Percentiles rank a stretch among this genome's conserved stretches.
phyloP scores from a whole-genome alignment of 2,888 invertebrate genomes.

The Zonitis immaculata region DNA sequence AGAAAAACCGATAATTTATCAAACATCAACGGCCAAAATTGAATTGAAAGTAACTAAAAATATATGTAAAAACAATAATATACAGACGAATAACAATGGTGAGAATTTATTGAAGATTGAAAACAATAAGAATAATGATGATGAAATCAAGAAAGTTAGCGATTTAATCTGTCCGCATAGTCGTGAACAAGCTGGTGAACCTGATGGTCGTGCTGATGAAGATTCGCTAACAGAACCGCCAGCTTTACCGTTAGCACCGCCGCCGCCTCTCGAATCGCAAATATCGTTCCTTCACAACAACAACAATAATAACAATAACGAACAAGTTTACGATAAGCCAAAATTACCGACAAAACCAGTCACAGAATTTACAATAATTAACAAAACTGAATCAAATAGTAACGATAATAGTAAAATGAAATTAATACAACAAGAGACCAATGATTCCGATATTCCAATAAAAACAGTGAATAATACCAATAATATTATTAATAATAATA shows the following conservation, averaged over 20 bases:
- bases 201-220: conserved; percentile 81
- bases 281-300: conserved; percentile 63
- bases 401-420: conserved; percentile 28
- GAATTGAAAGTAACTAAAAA: conserved; percentile 29
- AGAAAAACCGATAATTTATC: conserved; percentile 62
- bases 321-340: conserved; percentile 53
- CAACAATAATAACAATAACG: not conserved
- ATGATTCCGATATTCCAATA: conserved; percentile 46
- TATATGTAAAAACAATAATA: not conserved
- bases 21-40: conserved; percentile 44
- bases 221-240: conserved; percentile 60
- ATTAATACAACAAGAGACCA: conserved; percentile 56
- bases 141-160: conserved; percentile 12
- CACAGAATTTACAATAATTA: conserved; percentile 30
- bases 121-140: not conserved
- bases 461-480: no score
- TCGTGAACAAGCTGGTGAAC: conserved; percentile 77
- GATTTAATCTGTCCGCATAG: conserved; percentile 48
- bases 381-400: conserved; percentile 13
- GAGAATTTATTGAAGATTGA: not conserved
- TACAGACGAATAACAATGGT: no score
- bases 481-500: no score
- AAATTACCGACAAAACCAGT: conserved; percentile 68
- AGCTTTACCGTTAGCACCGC: conserved; percentile 65
- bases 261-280: conserved; percentile 55